phyloP scores from a whole-genome alignment of 2,113 vertebrate genomes.

The Perca schrenkii region DNA sequence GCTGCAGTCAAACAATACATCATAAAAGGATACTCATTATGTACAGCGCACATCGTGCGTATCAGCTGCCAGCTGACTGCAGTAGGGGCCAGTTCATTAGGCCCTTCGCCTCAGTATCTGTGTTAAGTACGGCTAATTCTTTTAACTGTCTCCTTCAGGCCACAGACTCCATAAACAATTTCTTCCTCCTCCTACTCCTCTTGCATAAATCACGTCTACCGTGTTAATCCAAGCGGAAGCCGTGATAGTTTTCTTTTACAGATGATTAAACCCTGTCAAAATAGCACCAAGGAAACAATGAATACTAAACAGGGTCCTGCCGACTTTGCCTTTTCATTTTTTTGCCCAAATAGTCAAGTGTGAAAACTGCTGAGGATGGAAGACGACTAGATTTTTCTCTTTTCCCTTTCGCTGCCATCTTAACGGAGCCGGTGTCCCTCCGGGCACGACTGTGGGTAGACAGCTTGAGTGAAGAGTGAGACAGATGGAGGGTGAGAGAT shows the following conservation, averaged over 20 bases:
- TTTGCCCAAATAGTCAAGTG: conserved; percentile 50
- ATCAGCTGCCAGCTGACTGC: neutral
- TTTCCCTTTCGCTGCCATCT: conserved; percentile 22
- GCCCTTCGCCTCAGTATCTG: conserved; percentile 6
- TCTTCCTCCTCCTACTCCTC: conserved; percentile 37
- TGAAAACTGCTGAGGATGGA: conserved; percentile 64
- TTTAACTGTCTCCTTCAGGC: conserved; percentile 50
- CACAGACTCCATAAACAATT: conserved; percentile 44
- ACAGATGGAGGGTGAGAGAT: conserved; percentile 16
- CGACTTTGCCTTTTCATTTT: conserved; percentile 31
- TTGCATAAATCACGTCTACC: conserved; percentile 54
- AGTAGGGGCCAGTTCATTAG: neutral
- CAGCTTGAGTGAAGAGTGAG: conserved; percentile 23
- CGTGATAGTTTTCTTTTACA: conserved; percentile 66
- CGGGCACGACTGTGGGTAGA: conserved; percentile 3
- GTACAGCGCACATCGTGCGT: neutral
- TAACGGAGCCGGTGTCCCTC: conserved; percentile 14
- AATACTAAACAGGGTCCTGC: conserved; percentile 63
- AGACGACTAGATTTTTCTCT: conserved; percentile 13
- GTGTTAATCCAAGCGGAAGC: conserved; percentile 63
- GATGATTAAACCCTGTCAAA: conserved; percentile 72
- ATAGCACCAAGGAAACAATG: conserved; percentile 63
- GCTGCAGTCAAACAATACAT: conserved; percentile 3
- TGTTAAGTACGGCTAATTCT: conserved; percentile 41
- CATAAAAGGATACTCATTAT: neutral